phyloP scores from a whole-genome alignment of 2,888 invertebrate species.

The Mythimna ferrago region DNA sequence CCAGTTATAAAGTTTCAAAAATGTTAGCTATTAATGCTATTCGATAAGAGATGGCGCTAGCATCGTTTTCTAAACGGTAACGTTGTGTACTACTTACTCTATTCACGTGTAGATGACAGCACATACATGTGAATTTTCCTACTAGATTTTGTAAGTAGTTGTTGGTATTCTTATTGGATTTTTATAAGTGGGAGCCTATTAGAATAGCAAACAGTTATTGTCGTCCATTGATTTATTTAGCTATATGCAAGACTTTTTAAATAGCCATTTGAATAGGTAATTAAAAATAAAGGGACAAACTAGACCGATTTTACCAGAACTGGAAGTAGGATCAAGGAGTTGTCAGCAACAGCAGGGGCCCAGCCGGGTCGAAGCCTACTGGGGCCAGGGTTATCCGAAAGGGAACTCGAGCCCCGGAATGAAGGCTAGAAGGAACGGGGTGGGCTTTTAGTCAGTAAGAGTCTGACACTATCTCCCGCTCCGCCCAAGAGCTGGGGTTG shows the following conservation, averaged over 20 bases:
- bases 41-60: slow-evolving; percentile 60
- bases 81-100: slow-evolving; percentile 35
- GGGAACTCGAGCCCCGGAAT: no score
- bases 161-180: not conserved
- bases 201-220: not conserved
- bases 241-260: not conserved
- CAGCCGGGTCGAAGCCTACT: no score
- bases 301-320: no score
- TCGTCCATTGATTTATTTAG: no score
- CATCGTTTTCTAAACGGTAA: slow-evolving; percentile 24
- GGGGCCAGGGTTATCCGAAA: no score
- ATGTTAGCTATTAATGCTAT: slow-evolving; percentile 30
- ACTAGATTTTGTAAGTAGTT: not conserved
- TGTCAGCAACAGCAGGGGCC: no score
- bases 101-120: slow-evolving; percentile 61
- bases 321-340: no score
- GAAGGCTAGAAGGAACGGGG: no score
- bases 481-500: no score
- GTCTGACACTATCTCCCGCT: no score
- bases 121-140: not conserved
- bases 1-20: not conserved
- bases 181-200: not conserved
- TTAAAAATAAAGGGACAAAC: no score
- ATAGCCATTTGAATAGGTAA: not conserved
- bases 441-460: no score